phyloP scores from a whole-genome alignment of 2,113 vertebrate genomes.

The Cyphomyrus discorhynchus region DNA sequence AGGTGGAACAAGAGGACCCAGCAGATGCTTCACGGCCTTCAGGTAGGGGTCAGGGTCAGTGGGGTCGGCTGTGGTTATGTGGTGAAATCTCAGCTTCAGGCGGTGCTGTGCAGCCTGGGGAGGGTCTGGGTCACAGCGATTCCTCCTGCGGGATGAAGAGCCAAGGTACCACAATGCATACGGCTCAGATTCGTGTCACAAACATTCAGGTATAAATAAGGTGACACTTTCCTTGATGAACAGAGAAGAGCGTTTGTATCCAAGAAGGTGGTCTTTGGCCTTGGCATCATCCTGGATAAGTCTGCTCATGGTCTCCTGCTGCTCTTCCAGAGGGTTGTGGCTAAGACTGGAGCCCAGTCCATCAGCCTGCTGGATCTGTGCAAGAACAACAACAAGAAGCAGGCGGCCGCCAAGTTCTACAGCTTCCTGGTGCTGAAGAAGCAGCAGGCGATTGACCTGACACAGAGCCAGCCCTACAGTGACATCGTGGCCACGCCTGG shows the following conservation, averaged over 20 bases:
- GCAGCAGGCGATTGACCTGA: conserved; percentile 93
- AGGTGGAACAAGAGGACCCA: conserved; percentile 98
- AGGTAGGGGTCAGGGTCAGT: conserved; percentile 61
- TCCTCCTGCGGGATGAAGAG: neutral
- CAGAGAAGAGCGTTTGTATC: neutral
- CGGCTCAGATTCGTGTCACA: neutral
- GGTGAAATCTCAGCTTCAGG: neutral
- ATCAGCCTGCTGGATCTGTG: conserved; percentile 94
- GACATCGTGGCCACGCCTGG: conserved; percentile 93
- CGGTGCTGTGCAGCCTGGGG: neutral
- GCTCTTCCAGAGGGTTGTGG: conserved; percentile 78
- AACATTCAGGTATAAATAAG: neutral
- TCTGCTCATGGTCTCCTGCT: neutral
- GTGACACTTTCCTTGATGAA: neutral
- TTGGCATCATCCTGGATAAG: neutral
- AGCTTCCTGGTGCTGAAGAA: conserved; percentile 98
- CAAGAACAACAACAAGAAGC: conserved; percentile 91
- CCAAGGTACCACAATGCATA: neutral
- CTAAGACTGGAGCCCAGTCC: conserved; percentile 89
- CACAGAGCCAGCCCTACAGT: conserved; percentile 87
- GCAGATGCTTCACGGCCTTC: conserved; percentile 97
- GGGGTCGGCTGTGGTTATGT: neutral
- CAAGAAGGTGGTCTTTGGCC: neutral
- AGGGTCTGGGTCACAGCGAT: neutral
- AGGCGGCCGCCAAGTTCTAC: conserved; percentile 98